phyloP scores from a whole-genome alignment of 2,113 vertebrate genomes.

The Xiphophorus hellerii region DNA sequence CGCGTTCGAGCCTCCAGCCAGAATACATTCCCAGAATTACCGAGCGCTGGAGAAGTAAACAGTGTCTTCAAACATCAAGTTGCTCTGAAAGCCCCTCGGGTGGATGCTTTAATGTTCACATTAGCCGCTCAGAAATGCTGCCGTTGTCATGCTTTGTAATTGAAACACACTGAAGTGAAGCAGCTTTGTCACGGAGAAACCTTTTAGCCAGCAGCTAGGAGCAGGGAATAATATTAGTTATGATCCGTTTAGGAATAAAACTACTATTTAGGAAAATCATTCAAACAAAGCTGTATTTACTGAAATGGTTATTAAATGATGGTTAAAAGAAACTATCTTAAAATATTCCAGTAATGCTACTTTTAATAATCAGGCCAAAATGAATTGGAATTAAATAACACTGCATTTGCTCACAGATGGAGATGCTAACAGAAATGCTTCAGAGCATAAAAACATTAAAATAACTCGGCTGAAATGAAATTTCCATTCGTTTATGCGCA shows the following conservation, averaged over 20 bases:
- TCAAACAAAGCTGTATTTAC: neutral
- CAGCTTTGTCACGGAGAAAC: neutral
- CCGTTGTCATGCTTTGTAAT: slow-evolving; percentile 38
- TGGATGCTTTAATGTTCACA: slow-evolving; percentile 42
- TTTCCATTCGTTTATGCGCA: neutral
- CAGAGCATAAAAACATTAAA: neutral
- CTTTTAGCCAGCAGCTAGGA: neutral
- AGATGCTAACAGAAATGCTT: neutral
- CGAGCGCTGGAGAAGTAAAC: slow-evolving; percentile 66
- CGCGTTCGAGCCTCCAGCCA: slow-evolving; percentile 47
- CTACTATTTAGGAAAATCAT: neutral
- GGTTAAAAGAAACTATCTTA: too few relatives aligned
- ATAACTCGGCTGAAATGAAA: neutral
- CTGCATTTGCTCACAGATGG: neutral
- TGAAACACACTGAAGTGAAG: slow-evolving; percentile 41
- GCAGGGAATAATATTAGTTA: neutral
- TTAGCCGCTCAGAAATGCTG: slow-evolving; percentile 35
- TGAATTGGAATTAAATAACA: neutral
- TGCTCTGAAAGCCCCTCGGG: slow-evolving; percentile 40
- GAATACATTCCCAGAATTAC: slow-evolving; percentile 69
- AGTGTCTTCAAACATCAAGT: slow-evolving; percentile 53
- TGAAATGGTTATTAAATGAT: neutral
- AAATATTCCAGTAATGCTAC: too few relatives aligned
- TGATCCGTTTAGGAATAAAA: slow-evolving; percentile 3
- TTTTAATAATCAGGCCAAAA: too few relatives aligned